phyloP scores from a whole-genome alignment of 2,888 invertebrate species.

The Boloria euphrosyne region DNA sequence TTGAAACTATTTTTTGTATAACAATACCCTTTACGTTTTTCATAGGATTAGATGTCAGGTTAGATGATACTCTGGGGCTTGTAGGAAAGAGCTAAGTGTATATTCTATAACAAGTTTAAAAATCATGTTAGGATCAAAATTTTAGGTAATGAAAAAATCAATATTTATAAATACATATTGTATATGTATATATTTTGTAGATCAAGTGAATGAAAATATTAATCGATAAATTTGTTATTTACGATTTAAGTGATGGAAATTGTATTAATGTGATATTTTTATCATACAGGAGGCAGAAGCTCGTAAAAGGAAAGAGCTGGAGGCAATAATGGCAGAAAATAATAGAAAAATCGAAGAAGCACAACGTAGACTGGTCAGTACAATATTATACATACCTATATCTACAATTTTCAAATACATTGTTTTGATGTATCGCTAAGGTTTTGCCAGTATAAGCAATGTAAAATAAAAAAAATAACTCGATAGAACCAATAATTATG shows the following conservation, averaged over 20 bases:
- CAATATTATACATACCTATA: not conserved
- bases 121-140: slow-evolving; percentile 1
- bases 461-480: too few species aligned
- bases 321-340: slow-evolving; percentile 98
- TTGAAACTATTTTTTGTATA: slow-evolving; percentile 78
- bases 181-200: slow-evolving; percentile 19
- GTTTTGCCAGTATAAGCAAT: too few species aligned
- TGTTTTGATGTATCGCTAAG: too few species aligned
- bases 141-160: not conserved
- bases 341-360: slow-evolving; percentile 98
- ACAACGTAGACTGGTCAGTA: slow-evolving; percentile 95
- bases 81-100: slow-evolving; percentile 21
- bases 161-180: slow-evolving; percentile 4
- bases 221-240: slow-evolving; percentile 38
- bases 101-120: not conserved
- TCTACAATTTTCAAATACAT: too few species aligned
- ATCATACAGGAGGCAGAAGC: slow-evolving; percentile 98
- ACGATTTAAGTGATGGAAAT: slow-evolving; percentile 31
- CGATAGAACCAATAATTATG: too few species aligned
- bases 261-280: slow-evolving; percentile 55
- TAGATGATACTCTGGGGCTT: slow-evolving; percentile 27
- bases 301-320: slow-evolving; percentile 96
- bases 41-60: slow-evolving; percentile 27
- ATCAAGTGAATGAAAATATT: slow-evolving; percentile 14
- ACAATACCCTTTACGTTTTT: slow-evolving; percentile 54